Evolutionary conservation across 2,797 vertebrate species (phyloP), one percentile per base, ranked within the genome.

Genomic region (Sebastes nivosus): DNA sequence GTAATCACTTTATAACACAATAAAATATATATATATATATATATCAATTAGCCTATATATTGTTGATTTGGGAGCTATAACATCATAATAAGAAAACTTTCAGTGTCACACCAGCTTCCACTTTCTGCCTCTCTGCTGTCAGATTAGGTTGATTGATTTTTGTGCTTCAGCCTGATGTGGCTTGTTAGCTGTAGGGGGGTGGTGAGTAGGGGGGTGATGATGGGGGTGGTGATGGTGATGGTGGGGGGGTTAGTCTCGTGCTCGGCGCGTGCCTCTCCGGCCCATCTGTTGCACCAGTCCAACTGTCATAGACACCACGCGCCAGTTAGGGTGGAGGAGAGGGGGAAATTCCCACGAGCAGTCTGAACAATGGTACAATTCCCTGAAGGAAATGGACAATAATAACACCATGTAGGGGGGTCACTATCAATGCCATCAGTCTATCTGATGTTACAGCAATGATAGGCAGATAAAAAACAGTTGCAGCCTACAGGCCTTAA

Each of bases 211-310:
- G 1, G 24, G 34, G 34, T 11, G 34, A 36, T 36, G 34, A 36
- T 36, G 11, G 34, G 4, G 34, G 4, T 36, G 34, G 11, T 12
- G 34, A 12, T 12, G 34, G 11, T 4, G 34, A 11, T 34, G 61
- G 29, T 1, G 66, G 0, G 13, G 27, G 55, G 55, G 12, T 13
- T 25, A 18, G 25, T 55, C 95, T 93, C 95, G 95, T 95, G 95
- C 91, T 91, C 61, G 94, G 73, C 96, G 94, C 95, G 95, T 96
- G 95, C 95, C 87, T 82, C 83, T 66, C 76, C 5, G 30, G 78
- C 14, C 93, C 93, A 93, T 95, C 93, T 94, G 94, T 89, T 89
- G 81, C 88, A 79, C 63, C 5, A 46, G 59, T 81, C 79, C 79
- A 93, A 91, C 91, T 90, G 93, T 90, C 94, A 93, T 69, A 11